Conservation (phyloP, 2,113 vertebrate genomes). For the Willisornis vidua region DNA sequence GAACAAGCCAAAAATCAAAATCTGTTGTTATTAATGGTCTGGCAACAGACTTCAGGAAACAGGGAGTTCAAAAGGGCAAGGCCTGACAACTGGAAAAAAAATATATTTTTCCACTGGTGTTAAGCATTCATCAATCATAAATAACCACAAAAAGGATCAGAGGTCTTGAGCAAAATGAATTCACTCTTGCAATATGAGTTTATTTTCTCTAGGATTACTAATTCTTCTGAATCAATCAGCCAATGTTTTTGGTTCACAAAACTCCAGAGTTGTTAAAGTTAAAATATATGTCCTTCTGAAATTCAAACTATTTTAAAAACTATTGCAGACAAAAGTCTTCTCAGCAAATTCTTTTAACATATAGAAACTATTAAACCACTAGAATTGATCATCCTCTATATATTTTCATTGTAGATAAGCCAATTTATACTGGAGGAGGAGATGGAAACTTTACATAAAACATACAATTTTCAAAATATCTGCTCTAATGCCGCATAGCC, state of each 20-base stretch:
- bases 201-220: background rate
- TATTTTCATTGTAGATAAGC: slow-evolving; percentile 4
- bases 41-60: background rate
- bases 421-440: background rate
- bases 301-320: background rate
- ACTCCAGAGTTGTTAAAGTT: background rate
- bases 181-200: background rate
- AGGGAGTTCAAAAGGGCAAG: background rate
- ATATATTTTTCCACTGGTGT: background rate
- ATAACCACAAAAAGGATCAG: background rate
- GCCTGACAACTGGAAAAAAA: background rate
- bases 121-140: slow-evolving; percentile 7
- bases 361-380: background rate
- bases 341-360: background rate
- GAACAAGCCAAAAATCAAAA: slow-evolving; percentile 3
- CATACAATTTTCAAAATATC: background rate
- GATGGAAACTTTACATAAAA: slow-evolving; percentile 7
- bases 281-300: background rate
- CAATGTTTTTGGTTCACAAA: background rate
- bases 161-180: background rate
- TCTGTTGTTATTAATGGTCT: background rate
- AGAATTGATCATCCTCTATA: background rate
- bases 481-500: background rate
- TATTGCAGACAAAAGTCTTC: background rate
- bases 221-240: background rate